These are phyloP conservation scores for Glaucopsyche alexis DNA, from an alignment of 2,888 invertebrate species.

Conservation along the genomic window DNA sequence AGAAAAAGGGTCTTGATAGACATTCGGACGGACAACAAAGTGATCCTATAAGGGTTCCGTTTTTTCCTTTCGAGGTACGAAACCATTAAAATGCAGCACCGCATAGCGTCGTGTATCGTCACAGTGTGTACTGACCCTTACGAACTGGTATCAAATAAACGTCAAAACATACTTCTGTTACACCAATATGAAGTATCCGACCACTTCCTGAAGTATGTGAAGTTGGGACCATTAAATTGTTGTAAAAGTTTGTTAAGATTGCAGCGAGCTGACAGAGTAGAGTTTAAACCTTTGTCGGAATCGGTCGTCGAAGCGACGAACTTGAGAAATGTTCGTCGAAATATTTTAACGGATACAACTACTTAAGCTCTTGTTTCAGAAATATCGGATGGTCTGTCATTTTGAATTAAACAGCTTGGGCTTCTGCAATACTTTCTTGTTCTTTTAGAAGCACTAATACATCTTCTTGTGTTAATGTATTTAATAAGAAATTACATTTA, in stretches of 20 bases:
- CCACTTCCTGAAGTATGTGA: neutral
- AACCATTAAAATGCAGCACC: too few species aligned
- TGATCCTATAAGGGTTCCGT: too few species aligned
- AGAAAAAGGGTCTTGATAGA: too few species aligned
- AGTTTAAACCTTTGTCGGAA: slow-evolving; percentile 26
- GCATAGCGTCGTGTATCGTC: too few species aligned
- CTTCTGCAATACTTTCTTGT: neutral
- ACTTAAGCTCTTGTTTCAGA: slow-evolving; percentile 17
- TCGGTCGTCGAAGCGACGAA: slow-evolving; percentile 11
- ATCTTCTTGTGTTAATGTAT: neutral
- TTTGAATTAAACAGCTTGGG: neutral
- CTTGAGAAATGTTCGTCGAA: slow-evolving; percentile 16
- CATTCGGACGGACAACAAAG: too few species aligned
- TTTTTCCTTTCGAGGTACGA: too few species aligned
- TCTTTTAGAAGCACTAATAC: neutral
- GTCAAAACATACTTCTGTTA: neutral
- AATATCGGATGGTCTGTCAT: slow-evolving; percentile 13
- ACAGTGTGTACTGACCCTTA: too few species aligned
- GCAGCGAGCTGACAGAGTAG: slow-evolving; percentile 22
- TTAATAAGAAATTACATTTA: neutral
- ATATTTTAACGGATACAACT: slow-evolving; percentile 17
- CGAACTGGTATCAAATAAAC: neutral
- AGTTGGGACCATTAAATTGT: slow-evolving; percentile 1
- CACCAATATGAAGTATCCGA: neutral
- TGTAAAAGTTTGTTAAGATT: slow-evolving; percentile 14